Percentiles rank a stretch among this genome's conserved stretches.
phyloP scores from a whole-genome alignment of 2,113 vertebrate species.

The Anhinga rufa region DNA sequence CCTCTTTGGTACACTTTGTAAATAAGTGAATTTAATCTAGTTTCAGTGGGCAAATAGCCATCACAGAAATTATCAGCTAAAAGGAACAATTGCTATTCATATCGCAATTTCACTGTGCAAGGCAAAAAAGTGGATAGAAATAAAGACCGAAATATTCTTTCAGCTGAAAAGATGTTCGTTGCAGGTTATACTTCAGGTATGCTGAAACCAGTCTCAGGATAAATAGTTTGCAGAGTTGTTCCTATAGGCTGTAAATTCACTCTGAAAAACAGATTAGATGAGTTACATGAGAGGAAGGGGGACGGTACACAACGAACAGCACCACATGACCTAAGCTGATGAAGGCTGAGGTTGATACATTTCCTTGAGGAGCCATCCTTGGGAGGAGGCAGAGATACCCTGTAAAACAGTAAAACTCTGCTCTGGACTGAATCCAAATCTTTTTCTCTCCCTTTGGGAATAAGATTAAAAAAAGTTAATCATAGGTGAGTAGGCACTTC shows the following conservation, averaged over 20 bases:
- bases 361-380: not conserved
- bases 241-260: not conserved
- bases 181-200: not conserved
- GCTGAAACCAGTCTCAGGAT: not conserved
- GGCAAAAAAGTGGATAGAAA: not conserved
- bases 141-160: not conserved
- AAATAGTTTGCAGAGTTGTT: not conserved
- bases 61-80: not conserved
- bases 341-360: not conserved
- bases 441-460: not conserved
- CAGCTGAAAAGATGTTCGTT: not conserved
- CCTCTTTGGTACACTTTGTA: not conserved
- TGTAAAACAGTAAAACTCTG: not conserved
- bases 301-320: not conserved
- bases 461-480: not conserved
- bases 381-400: not conserved
- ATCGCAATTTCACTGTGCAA: not conserved
- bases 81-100: not conserved
- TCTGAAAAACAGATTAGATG: not conserved
- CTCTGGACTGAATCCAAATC: not conserved
- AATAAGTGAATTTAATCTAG: not conserved
- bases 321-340: rapidly evolving
- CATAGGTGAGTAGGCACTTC: not conserved
- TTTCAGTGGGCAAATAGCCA: not conserved
- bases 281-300: not conserved